phyloP scores from a whole-genome alignment of 1,140 invertebrate species.

The Gonioctena quinquepunctata region DNA sequence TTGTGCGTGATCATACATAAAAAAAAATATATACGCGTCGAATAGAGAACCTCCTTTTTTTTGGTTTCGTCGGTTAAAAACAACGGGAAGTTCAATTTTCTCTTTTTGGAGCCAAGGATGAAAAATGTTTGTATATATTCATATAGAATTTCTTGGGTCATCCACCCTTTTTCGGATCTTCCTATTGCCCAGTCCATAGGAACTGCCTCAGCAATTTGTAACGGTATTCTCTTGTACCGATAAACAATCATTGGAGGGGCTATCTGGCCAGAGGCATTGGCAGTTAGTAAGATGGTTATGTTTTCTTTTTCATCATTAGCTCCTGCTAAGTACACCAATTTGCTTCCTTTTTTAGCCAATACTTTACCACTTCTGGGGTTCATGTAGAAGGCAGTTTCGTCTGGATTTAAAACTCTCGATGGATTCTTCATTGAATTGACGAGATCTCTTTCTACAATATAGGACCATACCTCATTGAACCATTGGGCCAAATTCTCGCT shows the following conservation, averaged over 20 bases:
- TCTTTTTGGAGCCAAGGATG: constrained; percentile 23
- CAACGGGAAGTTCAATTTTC: constrained; percentile 35
- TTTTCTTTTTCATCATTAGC: constrained; percentile 23
- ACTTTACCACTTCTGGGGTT: not conserved
- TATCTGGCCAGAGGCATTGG: constrained; percentile 30
- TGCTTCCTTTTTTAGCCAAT: not conserved
- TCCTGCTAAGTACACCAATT: not conserved
- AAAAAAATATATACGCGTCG: no score
- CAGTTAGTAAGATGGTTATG: constrained; percentile 18
- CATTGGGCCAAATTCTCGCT: not conserved
- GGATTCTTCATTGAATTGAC: not conserved
- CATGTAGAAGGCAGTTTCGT: not conserved
- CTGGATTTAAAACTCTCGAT: not conserved
- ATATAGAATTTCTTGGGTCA: constrained; percentile 54
- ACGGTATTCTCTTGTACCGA: constrained; percentile 48
- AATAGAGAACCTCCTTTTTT: no score
- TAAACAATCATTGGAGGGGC: constrained; percentile 49
- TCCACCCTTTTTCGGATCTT: constrained; percentile 55
- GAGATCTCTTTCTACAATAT: not conserved
- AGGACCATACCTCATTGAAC: not conserved
- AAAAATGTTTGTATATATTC: constrained; percentile 43
- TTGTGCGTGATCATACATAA: no score
- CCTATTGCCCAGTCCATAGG: constrained; percentile 49
- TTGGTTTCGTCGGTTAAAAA: no score
- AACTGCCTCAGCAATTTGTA: constrained; percentile 27